Evolutionary conservation across 2,797 vertebrate genomes (phyloP).

Genomic region (Oreochromis mossambicus): DNA sequence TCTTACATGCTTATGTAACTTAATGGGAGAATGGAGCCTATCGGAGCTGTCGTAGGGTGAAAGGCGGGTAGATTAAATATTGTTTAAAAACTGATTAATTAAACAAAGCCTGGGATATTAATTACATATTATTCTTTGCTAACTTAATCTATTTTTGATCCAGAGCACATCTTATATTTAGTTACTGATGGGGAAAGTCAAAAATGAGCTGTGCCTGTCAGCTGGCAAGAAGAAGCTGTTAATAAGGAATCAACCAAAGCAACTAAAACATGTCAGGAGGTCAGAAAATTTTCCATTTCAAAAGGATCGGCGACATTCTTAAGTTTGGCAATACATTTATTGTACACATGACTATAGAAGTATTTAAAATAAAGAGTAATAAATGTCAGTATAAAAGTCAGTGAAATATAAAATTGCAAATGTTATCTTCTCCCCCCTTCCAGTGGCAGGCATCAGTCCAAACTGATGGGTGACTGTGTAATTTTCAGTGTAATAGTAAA

Average conservation of each 20-base stretch:
- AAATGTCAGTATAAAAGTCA: background rate
- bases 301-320: background rate
- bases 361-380: background rate
- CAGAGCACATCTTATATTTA: background rate
- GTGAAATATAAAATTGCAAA: background rate
- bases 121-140: background rate
- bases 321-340: background rate
- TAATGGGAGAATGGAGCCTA: background rate
- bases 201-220: background rate
- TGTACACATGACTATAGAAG: background rate
- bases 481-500: background rate
- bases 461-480: background rate
- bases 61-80: background rate
- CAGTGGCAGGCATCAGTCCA: background rate
- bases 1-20: background rate
- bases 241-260: background rate
- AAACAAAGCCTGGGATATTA: background rate
- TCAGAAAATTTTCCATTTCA: background rate
- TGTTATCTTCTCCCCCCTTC: background rate
- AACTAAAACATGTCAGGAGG: background rate
- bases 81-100: background rate
- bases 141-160: background rate
- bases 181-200: background rate
- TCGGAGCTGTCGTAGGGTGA: background rate
- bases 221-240: background rate